phyloP scores from a whole-genome alignment of 1,140 invertebrate genomes.

The Trachymyrmex cornetzi region DNA sequence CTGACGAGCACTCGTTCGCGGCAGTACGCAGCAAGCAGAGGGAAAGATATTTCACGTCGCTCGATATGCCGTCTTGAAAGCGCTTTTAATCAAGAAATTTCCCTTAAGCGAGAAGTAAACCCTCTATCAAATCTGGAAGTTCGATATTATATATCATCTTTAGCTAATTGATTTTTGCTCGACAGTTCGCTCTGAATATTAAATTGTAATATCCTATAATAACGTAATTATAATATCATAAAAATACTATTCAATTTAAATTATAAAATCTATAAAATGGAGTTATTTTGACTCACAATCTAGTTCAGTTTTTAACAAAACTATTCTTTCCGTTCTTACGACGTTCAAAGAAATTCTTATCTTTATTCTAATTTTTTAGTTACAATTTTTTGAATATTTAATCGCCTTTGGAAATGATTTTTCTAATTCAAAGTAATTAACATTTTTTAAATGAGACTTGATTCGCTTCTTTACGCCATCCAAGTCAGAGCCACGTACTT shows the following conservation, averaged over 20 bases:
- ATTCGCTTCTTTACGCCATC: not conserved
- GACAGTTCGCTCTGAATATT: not conserved
- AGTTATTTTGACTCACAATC: no score
- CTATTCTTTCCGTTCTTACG: no score
- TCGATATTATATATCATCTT: not conserved
- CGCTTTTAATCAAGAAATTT: slow-evolving; percentile 12
- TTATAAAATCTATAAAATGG: no score
- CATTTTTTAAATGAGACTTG: not conserved
- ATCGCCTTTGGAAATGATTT: not conserved
- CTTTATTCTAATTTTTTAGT: not conserved
- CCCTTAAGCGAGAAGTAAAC: not conserved
- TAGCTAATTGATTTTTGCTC: not conserved
- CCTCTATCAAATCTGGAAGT: not conserved
- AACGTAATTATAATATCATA: no score
- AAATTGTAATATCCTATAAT: not conserved
- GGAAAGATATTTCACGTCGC: not conserved
- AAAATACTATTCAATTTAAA: no score
- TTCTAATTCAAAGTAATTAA: not conserved
- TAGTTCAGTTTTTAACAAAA: no score
- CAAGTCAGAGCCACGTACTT: not conserved
- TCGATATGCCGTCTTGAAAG: not conserved
- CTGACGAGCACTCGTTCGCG: slow-evolving; percentile 18
- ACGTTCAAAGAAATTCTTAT: no score
- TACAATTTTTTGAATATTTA: not conserved
- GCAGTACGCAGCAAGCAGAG: not conserved